Evolutionary conservation across 1,140 invertebrate species (phyloP), one percentile per base, ranked within the genome.

Genomic region (Aphidius ervi): DNA sequence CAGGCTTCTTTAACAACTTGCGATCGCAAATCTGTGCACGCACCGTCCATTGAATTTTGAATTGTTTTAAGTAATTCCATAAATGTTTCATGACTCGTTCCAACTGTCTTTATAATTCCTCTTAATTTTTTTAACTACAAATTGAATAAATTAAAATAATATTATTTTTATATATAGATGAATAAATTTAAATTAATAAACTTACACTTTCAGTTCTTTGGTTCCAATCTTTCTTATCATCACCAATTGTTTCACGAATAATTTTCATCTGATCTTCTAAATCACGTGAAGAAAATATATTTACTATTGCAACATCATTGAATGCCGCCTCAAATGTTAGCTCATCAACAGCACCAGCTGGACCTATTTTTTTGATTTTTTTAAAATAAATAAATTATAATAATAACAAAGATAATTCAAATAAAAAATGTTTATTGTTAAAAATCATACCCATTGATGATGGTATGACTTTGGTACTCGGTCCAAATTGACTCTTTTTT

Each of bases 1-100:
- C 95, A 98, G 0, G 92, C 92, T 78, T 99, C 97, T 61, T 96
- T 83, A 0, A 95, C 94, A 58, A 98, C 92, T 81, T 96, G 87
- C 64, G 88, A 95, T 70, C 96, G 83, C 4, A 98, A 82, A 82
- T 98, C 96, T 81, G 92, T 94, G 61, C 95, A 86, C 56, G 92
- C 89, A 20, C 86, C 83, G 57, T 94, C 85, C 68, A 98, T 90
- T 9, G 92, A 82, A 60, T 88, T 82, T 60, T 95, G 93, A 48
- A 96, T 72, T 59, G 84, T 85, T 69, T 92, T 88, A n/a, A 98
- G 78, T 62, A 87, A 84, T 9, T 84, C 83, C 56, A 84, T 82
- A 75, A 98, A 96, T 68, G 95, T 94, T 47, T 92, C 88, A 71
- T 88, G 91, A 71, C 88, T 87, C 6, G 83, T 79, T 41, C 88